These are phyloP conservation scores for Hippasteria phrygiana DNA, from an alignment of 53 echinoderm and acorn worm genomes.

Conservation along the genomic window DNA sequence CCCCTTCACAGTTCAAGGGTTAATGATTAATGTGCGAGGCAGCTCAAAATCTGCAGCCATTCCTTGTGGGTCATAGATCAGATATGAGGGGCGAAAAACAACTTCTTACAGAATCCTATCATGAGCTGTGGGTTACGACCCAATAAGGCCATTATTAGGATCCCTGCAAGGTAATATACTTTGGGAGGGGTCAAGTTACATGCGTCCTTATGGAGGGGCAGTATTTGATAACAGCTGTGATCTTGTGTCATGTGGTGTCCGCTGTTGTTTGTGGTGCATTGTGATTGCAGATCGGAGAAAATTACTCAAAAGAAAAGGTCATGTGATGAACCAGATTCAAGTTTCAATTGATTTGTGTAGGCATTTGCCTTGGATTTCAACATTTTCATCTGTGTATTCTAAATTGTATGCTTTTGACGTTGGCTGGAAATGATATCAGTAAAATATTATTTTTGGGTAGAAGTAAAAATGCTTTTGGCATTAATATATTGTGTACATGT, in stretches of 20 bases:
- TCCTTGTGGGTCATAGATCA: constrained; percentile 15
- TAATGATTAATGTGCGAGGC: constrained; percentile 15
- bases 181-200: neutral
- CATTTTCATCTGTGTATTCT: no score
- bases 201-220: neutral
- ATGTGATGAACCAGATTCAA: no score
- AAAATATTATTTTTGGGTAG: no score
- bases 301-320: neutral
- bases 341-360: no score
- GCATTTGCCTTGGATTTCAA: no score
- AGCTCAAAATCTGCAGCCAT: neutral
- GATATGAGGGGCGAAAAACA: constrained; percentile 17
- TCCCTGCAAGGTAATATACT: neutral
- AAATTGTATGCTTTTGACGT: no score
- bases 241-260: neutral
- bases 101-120: neutral
- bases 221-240: neutral
- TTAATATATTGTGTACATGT: no score
- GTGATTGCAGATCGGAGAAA: neutral
- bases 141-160: constrained; percentile 19
- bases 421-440: no score
- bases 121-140: constrained; percentile 2
- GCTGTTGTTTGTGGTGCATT: neutral
- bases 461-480: no score
- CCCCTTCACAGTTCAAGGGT: neutral